Conservation (phyloP, 2,113 vertebrate species). For the Balaeniceps rex region DNA sequence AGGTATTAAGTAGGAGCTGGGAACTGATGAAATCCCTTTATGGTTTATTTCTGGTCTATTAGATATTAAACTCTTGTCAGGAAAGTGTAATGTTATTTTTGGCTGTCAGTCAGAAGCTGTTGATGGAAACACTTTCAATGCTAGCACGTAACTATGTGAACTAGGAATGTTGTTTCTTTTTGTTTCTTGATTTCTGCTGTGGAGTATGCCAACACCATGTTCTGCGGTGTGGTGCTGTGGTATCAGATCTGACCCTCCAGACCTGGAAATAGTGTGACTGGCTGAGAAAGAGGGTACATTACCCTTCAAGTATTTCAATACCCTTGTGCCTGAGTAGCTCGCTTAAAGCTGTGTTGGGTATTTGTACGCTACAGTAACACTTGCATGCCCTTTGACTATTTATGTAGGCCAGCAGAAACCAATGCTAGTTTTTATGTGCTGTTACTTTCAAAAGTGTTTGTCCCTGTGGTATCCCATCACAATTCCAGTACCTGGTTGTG, state of each 20-base stretch:
- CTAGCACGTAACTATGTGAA: background rate
- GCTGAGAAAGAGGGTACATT: background rate
- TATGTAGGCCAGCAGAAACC: background rate
- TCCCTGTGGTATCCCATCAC: background rate
- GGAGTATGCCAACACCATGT: background rate
- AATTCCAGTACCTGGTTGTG: background rate
- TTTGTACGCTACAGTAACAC: background rate
- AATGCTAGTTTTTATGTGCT: background rate
- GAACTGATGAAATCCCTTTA: background rate
- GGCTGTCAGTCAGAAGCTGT: background rate
- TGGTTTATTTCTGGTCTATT: background rate
- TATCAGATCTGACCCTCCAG: background rate
- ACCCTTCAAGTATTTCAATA: background rate
- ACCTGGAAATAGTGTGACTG: background rate
- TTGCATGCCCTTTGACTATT: background rate
- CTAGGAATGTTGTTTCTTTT: background rate
- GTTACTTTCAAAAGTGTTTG: background rate
- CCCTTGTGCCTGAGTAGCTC: background rate
- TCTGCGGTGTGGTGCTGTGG: background rate
- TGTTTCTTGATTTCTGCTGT: background rate
- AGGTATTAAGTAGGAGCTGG: background rate
- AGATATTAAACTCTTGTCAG: background rate
- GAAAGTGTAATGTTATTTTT: slow-evolving; percentile 9
- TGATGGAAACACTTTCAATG: background rate
- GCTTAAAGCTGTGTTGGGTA: background rate